Conservation (phyloP, 2,888 invertebrate genomes). For the Pediacus dermestoides region DNA sequence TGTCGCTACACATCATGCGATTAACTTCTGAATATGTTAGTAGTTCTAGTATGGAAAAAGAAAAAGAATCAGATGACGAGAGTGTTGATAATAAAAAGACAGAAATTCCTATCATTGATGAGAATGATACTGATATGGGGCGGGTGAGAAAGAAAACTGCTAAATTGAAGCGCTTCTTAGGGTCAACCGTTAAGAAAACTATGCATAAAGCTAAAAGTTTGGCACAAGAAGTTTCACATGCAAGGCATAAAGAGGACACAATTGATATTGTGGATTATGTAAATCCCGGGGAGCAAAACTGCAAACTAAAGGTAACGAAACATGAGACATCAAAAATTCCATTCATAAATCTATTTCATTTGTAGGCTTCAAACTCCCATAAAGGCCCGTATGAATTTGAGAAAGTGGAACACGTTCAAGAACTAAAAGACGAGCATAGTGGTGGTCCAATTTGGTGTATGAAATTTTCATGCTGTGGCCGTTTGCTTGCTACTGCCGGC, state of each 20-base stretch:
- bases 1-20: slow-evolving; percentile 91
- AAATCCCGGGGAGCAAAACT: slow-evolving; percentile 71
- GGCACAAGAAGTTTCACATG: slow-evolving; percentile 83
- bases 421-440: slow-evolving; percentile 65
- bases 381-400: slow-evolving; percentile 96
- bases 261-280: slow-evolving; percentile 82
- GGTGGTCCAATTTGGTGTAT: slow-evolving; percentile 97
- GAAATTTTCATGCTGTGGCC: slow-evolving; percentile 95
- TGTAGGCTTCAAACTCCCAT: slow-evolving; percentile 82
- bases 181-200: slow-evolving; percentile 86
- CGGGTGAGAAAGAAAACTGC: slow-evolving; percentile 51
- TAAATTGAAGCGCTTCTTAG: slow-evolving; percentile 76
- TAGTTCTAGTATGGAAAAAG: slow-evolving; percentile 58
- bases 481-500: slow-evolving; percentile 93
- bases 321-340: neutral
- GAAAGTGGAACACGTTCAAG: slow-evolving; percentile 86
- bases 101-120: slow-evolving; percentile 53
- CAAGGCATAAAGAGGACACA: slow-evolving; percentile 82
- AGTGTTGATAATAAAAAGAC: slow-evolving; percentile 65
- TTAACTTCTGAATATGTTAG: slow-evolving; percentile 88
- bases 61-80: slow-evolving; percentile 75
- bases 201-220: slow-evolving; percentile 88
- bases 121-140: slow-evolving; percentile 49
- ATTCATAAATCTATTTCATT: neutral
- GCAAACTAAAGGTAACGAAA: slow-evolving; percentile 68